Conservation (phyloP, 2,888 invertebrate species). For the Diplolepis rosae region DNA sequence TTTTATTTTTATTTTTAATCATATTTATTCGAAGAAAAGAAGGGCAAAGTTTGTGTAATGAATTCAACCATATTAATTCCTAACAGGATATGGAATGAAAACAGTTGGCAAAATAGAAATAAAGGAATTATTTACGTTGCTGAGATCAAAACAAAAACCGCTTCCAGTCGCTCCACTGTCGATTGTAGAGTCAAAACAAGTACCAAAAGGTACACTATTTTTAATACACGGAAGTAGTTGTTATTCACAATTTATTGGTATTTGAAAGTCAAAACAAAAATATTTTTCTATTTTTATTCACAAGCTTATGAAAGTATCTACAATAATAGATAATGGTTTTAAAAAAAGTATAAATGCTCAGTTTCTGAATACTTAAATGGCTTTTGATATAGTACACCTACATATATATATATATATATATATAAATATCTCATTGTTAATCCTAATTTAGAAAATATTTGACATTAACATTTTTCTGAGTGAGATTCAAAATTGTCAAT, state of each 20-base stretch:
- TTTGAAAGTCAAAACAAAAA: neutral
- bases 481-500: too few relatives aligned
- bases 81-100: neutral
- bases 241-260: neutral
- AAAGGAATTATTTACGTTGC: neutral
- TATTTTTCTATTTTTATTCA: neutral
- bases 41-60: neutral
- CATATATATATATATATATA: too few relatives aligned
- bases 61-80: too few relatives aligned
- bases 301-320: too few relatives aligned
- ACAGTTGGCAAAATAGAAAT: neutral
- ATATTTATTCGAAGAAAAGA: neutral
- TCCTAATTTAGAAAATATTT: too few relatives aligned
- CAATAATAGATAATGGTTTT: too few relatives aligned
- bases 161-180: neutral
- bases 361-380: too few relatives aligned
- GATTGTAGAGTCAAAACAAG: slow-evolving; percentile 15
- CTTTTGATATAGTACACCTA: too few relatives aligned
- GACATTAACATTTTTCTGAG: too few relatives aligned
- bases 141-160: neutral
- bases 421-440: too few relatives aligned
- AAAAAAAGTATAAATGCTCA: too few relatives aligned
- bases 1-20: neutral
- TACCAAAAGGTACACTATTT: neutral
- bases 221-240: neutral